Base-by-base conservation (phyloP, 2,888 invertebrate species). In the Tanytarsus gracilentus region DNA sequence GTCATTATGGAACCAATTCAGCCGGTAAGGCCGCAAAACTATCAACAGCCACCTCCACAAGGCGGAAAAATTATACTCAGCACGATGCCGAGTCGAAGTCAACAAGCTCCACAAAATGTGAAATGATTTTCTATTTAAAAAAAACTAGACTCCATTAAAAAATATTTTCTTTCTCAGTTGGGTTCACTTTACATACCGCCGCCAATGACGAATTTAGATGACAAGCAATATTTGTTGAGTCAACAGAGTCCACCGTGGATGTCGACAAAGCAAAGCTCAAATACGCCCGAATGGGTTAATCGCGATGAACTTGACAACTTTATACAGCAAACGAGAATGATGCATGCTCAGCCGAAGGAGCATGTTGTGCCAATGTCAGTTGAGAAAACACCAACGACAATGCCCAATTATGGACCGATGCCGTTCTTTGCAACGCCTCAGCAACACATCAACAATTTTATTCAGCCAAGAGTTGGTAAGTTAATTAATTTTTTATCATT, bases 171-270 rank as follows among this genome's bases (percentile, higher is more conserved):
- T 63, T 50, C 27, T 44, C 36, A 73, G 64, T 72, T 79, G 61
- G 79, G 79, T 61, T 76, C 78, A 14, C 70, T 79, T 39, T 79
- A 79, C 64, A 78, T 79, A 62, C 79, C 79, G 44, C 79, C 79
- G 5, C 48, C 82, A 77, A 70, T 77, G 79, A 39, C 76, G 77
- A 18, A 77, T 77, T 75, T 72, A 77, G 65, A 77, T 77, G 7
- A 63, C 77, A 44, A 77, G 77, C 64, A 53, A 36, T 26, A 27
- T 9, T 21, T 63, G 9, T 33, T 63, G 30, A 63, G 23, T 56
- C 61, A 62, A 60, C 61, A 62, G 48, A 63, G 64, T 51, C 63
- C 67, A 61, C 56, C 62, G 33, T 65, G 64, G 66, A 62, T 65
- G 61, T 61, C 64, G 11, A 62, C 62, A 23, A 63, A 70, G 61